Evolutionary conservation across 2,888 invertebrate species (phyloP).

Genomic region (Ormyrus pomaceus): DNA sequence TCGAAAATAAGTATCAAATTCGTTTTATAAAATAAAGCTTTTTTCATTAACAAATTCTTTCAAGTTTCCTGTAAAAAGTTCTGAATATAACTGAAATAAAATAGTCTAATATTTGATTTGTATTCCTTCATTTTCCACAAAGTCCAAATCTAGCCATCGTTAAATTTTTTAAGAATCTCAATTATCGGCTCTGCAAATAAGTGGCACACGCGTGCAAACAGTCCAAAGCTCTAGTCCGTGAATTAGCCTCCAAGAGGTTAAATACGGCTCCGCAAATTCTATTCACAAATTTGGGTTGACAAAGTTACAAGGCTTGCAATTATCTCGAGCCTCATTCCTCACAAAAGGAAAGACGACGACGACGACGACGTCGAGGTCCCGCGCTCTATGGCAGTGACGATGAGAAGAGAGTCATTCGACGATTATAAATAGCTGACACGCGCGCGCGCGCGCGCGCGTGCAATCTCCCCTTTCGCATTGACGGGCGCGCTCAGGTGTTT

Average conservation of each 20-base stretch:
- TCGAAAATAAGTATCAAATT: no score
- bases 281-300: slow-evolving; percentile 46
- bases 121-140: no score
- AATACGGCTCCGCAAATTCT: slow-evolving; percentile 44
- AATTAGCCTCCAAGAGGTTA: slow-evolving; percentile 26
- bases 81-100: no score
- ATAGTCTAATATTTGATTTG: no score
- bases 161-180: background rate
- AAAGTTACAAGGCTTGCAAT: slow-evolving; percentile 25
- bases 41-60: no score
- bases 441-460: background rate
- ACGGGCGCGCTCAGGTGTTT: slow-evolving; percentile 57
- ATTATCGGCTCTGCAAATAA: no score
- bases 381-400: background rate
- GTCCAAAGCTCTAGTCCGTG: background rate
- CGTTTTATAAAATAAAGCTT: no score
- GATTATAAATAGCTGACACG: slow-evolving; percentile 41
- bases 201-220: background rate
- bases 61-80: no score
- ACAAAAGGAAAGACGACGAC: slow-evolving; percentile 25
- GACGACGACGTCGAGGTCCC: background rate
- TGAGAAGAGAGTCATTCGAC: slow-evolving; percentile 37
- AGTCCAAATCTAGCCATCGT: background rate
- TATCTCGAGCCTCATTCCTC: slow-evolving; percentile 22
- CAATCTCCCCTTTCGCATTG: slow-evolving; percentile 24